Conservation (phyloP, 2,797 vertebrate genomes). For the Ciconia nigra region DNA sequence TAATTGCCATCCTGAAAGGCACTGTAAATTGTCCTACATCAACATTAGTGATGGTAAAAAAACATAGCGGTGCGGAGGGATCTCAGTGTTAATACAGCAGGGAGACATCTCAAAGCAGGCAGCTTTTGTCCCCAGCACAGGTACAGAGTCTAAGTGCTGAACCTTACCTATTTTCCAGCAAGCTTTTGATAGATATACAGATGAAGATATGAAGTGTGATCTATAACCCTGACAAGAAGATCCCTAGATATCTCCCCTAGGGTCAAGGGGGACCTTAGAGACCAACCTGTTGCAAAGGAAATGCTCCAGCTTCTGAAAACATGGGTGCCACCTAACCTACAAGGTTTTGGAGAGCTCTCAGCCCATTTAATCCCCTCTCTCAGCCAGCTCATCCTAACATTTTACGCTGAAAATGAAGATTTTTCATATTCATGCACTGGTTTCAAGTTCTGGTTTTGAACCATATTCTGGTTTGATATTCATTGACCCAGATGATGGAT, state of each 20-base stretch:
- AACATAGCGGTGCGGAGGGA: not conserved
- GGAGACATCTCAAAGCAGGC: not conserved
- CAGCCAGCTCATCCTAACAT: not conserved
- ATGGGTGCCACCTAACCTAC: not conserved
- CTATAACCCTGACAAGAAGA: not conserved
- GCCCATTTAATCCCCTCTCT: not conserved
- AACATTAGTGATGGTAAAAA: slow-evolving; percentile 11
- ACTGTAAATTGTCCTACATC: slow-evolving; percentile 25
- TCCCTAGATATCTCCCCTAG: not conserved
- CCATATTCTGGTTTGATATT: not conserved
- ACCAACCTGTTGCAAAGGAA: not conserved
- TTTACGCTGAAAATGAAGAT: not conserved
- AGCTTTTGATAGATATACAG: not conserved
- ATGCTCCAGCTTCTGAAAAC: not conserved
- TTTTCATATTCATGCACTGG: not conserved
- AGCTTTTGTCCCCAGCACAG: not conserved
- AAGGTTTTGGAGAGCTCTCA: not conserved
- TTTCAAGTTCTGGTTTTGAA: not conserved
- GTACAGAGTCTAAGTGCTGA: not conserved
- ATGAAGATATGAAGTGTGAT: not conserved
- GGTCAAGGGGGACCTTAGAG: not conserved
- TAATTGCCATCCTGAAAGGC: slow-evolving; percentile 58
- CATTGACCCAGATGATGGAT: not conserved
- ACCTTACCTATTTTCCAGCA: not conserved
- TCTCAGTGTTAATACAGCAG: not conserved